phyloP scores from a whole-genome alignment of 2,113 vertebrate species.

The Melanerpes formicivorus region DNA sequence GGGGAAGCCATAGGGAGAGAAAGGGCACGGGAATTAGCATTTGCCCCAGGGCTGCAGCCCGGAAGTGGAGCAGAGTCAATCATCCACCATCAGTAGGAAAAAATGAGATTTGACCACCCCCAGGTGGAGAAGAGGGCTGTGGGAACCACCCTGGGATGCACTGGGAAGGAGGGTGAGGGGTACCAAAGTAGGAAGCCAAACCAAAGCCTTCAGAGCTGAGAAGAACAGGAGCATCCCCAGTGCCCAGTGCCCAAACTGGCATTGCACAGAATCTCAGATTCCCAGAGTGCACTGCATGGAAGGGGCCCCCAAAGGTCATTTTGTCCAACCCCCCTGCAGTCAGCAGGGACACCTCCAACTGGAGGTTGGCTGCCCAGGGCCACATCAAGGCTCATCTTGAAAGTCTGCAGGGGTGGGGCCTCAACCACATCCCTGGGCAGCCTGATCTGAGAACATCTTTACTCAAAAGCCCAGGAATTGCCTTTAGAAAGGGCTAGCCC shows the following conservation, averaged over 20 bases:
- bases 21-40: neutral
- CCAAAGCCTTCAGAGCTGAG: neutral
- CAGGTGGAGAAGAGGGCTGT: neutral
- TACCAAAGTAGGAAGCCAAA: neutral
- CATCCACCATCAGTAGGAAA: rapidly evolving
- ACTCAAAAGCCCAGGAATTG: neutral
- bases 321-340: too few species aligned
- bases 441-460: neutral
- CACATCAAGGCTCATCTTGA: too few species aligned
- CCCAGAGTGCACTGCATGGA: too few species aligned
- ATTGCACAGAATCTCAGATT: neutral
- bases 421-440: too few species aligned
- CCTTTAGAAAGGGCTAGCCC: neutral
- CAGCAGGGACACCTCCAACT: too few species aligned
- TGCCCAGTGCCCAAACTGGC: neutral
- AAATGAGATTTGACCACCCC: neutral
- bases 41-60: rapidly evolving
- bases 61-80: rapidly evolving
- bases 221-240: neutral
- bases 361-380: too few species aligned
- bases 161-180: neutral
- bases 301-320: too few species aligned
- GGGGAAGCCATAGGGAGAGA: neutral
- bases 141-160: rapidly evolving
- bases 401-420: too few species aligned